Evolutionary conservation across 2,888 invertebrate species (phyloP), one percentile per base, ranked within the genome.

Genomic region (Lithophane ornitopus): DNA sequence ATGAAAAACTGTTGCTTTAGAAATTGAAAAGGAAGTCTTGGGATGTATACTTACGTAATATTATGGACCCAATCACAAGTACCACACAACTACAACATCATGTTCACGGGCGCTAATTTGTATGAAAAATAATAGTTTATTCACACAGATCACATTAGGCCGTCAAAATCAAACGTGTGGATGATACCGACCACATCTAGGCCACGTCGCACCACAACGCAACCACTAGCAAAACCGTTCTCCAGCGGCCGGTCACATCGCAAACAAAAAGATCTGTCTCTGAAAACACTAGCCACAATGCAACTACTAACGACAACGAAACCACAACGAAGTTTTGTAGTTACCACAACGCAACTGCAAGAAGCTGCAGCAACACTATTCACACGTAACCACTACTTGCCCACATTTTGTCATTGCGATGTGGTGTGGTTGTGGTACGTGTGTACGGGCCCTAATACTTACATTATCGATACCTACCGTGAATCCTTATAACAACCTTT

Each of bases 1-100:
- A 63, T 12, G 2, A 46, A 70, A 26, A 28, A n/a, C 11, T n/a
- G 8, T n/a, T 44, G 3, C 19, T 34, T 22, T 3, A 19, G 2
- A 49, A 68, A 58, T n/a, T 28, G 46, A 78, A 67, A 58, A 56
- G 16, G 4, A 14, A 8, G 3, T 76, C 62, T 44, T 3, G n/a
- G n/a, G n/a, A n/a, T n/a, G n/a, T n/a, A n/a, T n/a, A n/a, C n/a
- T 3, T 44, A 28, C n/a, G 1, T n/a, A 2, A 26, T 56, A 14
- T 22, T 52, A 52, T 22, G 49, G 49, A 1, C 2, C 12, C 4
- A 12, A 54, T 6, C 54, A 54, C n/a, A 12, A 12, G n/a, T 12
- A 6, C 54, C 12, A n/a, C n/a, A 52, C 52, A 7, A 49, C 49
- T 19, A 16, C 22, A n/a, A 11, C 19, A 22, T 9, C 22, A 52